These are phyloP conservation scores for Hucho hucho DNA, from an alignment of 2,113 vertebrate species.

Conservation along the genomic window DNA sequence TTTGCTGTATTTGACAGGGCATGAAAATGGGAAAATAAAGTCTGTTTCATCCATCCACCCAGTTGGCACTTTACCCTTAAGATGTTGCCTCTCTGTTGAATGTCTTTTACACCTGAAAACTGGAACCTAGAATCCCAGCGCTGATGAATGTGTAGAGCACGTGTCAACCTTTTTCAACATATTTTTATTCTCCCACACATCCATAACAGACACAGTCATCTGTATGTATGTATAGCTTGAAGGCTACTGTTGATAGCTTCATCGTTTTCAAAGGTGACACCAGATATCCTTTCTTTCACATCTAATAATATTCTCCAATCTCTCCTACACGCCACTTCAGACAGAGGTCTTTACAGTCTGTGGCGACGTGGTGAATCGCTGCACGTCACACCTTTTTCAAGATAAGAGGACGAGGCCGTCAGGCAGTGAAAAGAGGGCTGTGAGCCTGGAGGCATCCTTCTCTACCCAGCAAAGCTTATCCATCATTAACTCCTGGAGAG, in stretches of 20 bases:
- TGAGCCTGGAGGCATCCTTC: constrained; percentile 29
- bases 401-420: not conserved
- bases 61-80: not conserved
- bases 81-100: not conserved
- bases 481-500: constrained; percentile 26
- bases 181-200: not conserved
- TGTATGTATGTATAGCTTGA: not conserved
- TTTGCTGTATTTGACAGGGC: not conserved
- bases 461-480: constrained; percentile 40
- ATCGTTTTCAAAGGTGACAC: not conserved
- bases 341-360: not conserved
- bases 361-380: constrained; percentile 19
- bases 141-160: not conserved
- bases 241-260: not conserved
- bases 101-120: not conserved
- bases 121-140: not conserved
- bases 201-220: not conserved
- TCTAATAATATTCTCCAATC: not conserved
- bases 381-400: constrained; percentile 21
- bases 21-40: not conserved
- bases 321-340: not conserved
- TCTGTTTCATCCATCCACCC: not conserved
- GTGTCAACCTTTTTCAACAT: not conserved
- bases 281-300: not conserved
- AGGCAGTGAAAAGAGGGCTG: constrained; percentile 13